phyloP scores from a whole-genome alignment of 2,797 vertebrate species.

The Alcedo atthis region DNA sequence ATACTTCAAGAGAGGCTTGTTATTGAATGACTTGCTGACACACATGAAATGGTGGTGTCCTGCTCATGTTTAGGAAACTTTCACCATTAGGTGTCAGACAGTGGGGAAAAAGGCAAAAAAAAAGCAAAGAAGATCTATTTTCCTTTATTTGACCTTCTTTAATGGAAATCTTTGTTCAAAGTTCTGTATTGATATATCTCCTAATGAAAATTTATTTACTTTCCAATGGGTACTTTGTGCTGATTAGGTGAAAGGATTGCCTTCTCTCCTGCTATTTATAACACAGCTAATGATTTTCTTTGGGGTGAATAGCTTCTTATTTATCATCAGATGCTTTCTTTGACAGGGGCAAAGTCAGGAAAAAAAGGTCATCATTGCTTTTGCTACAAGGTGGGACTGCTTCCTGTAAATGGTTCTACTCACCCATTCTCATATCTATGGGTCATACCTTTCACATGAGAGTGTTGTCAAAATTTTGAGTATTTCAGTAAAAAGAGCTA shows the following conservation, averaged over 20 bases:
- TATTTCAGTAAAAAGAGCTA: neutral
- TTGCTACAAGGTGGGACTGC: neutral
- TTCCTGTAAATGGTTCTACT: neutral
- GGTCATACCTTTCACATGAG: neutral
- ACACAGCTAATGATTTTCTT: conserved; percentile 45
- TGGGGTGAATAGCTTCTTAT: conserved; percentile 6
- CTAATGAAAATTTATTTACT: conserved; percentile 62
- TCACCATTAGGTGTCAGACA: neutral
- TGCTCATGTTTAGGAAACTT: neutral
- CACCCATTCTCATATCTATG: neutral
- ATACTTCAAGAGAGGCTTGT: neutral
- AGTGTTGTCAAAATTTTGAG: neutral
- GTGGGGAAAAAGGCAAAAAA: neutral
- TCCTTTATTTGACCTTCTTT: conserved; percentile 17
- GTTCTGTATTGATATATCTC: conserved; percentile 9
- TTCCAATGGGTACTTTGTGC: conserved; percentile 18
- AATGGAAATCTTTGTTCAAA: conserved; percentile 20
- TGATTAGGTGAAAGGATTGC: conserved; percentile 9
- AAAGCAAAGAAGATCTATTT: neutral
- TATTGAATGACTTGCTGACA: neutral
- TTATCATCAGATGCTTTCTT: conserved; percentile 17
- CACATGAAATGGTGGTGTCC: neutral
- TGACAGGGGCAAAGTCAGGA: conserved; percentile 14
- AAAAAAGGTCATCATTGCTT: neutral
- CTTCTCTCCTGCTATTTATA: conserved; percentile 33